Conservation (phyloP, 37 sponge, comb jelly and placozoan genomes). For the Spongilla lacustris region DNA sequence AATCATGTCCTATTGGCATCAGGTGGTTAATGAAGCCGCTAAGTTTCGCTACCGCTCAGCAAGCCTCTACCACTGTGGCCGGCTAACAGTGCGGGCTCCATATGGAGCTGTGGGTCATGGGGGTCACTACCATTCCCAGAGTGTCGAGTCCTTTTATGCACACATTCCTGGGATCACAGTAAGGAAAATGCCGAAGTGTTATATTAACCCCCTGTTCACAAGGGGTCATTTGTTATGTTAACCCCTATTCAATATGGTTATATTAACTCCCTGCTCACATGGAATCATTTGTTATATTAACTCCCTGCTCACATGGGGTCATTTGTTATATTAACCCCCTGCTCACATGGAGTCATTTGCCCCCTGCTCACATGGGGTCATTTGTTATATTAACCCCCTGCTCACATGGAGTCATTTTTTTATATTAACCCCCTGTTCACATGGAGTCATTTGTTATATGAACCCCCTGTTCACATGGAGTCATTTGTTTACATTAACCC, state of each 20-base stretch:
- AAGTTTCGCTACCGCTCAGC: conserved; percentile 97
- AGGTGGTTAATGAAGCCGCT: conserved; percentile 96
- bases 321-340: not conserved
- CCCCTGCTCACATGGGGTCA: not conserved
- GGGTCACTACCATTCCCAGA: conserved; percentile 97
- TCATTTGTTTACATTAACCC: too few relatives aligned
- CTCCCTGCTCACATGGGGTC: too few relatives aligned
- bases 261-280: too few relatives aligned
- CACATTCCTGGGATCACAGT: conserved; percentile 95
- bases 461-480: not conserved
- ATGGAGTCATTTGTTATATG: not conserved
- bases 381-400: not conserved
- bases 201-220: too few relatives aligned
- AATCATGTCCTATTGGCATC: not conserved
- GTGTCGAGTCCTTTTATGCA: conserved; percentile 92
- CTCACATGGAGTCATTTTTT: not conserved
- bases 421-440: not conserved
- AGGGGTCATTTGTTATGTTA: too few relatives aligned
- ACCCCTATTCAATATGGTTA: too few relatives aligned
- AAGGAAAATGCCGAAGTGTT: not conserved
- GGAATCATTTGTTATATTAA: too few relatives aligned
- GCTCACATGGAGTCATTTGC: not conserved
- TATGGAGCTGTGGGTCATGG: conserved; percentile 99
- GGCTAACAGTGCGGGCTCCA: conserved; percentile 89
- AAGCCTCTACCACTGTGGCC: conserved; percentile 88